Conservation (phyloP, 2,113 vertebrate species). For the Lota lota region DNA sequence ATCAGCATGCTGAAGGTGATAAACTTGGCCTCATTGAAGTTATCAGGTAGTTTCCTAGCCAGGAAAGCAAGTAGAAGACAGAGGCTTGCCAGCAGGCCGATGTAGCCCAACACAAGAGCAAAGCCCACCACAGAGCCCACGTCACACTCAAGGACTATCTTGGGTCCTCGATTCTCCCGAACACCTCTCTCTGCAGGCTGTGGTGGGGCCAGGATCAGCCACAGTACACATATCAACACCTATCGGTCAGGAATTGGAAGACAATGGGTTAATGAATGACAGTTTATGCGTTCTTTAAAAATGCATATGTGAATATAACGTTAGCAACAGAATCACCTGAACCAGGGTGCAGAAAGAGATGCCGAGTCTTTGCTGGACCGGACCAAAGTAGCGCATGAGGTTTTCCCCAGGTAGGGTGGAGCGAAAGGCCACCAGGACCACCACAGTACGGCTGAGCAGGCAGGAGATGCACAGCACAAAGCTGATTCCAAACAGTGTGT, state of each 20-base stretch:
- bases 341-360: constrained; percentile 50
- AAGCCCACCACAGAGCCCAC: constrained; percentile 53
- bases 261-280: neutral
- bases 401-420: constrained; percentile 43
- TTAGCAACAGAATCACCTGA: constrained; percentile 21
- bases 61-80: constrained; percentile 57
- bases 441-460: constrained; percentile 52
- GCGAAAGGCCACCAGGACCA: constrained; percentile 56
- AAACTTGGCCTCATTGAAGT: constrained; percentile 62
- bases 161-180: constrained; percentile 35
- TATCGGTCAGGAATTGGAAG: constrained; percentile 20
- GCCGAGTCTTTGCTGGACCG: constrained; percentile 44
- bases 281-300: too few species aligned
- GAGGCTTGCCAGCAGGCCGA: constrained; percentile 47
- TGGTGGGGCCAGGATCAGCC: constrained; percentile 47
- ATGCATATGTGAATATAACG: neutral
- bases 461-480: constrained; percentile 61
- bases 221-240: constrained; percentile 56
- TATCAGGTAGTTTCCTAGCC: constrained; percentile 51
- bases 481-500: constrained; percentile 58
- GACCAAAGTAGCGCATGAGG: constrained; percentile 52
- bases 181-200: constrained; percentile 39
- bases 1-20: constrained; percentile 69
- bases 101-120: constrained; percentile 52
- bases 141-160: constrained; percentile 56